phyloP scores from a whole-genome alignment of 2,888 invertebrate genomes.

The Darwinula stevensoni region DNA sequence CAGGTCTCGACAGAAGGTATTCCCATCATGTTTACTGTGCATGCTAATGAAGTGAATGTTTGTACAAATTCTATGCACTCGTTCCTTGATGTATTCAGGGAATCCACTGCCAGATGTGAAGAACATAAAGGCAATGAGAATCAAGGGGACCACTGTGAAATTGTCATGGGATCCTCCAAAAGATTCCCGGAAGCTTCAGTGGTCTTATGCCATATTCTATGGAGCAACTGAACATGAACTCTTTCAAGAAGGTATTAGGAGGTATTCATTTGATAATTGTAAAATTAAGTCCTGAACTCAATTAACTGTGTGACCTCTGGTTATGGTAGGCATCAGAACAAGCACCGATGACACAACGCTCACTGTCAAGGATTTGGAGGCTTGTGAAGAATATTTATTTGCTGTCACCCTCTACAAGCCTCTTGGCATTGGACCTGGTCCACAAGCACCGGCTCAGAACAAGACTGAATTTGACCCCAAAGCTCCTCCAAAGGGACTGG shows the following conservation, averaged over 20 bases:
- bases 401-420: conserved; percentile 32
- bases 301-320: no score
- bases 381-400: conserved; percentile 43
- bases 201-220: not conserved
- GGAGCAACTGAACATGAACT: conserved; percentile 22
- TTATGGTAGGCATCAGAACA: not conserved
- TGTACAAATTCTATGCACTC: no score
- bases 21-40: no score
- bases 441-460: not conserved
- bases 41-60: no score
- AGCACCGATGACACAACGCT: conserved; percentile 23
- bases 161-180: conserved; percentile 33
- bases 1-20: no score
- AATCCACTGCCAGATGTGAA: no score
- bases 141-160: conserved; percentile 19
- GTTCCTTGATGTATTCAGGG: no score
- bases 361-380: conserved; percentile 27
- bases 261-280: not conserved
- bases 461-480: conserved; percentile 28
- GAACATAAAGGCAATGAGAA: no score
- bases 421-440: conserved; percentile 18
- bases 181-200: conserved; percentile 21
- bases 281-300: not conserved
- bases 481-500: conserved; percentile 35
- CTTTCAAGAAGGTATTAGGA: conserved; percentile 21